Evolutionary conservation across 2,113 vertebrate genomes (phyloP), one percentile per base, ranked within the genome.

Genomic region (Boulengeromyrus knoepffleri): DNA sequence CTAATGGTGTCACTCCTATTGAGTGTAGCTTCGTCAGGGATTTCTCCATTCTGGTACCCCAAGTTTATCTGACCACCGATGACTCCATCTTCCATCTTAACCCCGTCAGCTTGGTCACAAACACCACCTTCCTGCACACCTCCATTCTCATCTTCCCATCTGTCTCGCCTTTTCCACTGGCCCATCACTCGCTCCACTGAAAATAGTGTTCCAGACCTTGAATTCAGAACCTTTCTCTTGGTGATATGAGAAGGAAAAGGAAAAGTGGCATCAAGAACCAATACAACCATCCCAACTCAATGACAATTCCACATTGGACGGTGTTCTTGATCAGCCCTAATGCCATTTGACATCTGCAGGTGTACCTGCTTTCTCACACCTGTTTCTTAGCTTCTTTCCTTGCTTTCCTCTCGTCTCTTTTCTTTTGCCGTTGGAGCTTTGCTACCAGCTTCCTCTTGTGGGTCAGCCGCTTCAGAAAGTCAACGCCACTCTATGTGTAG

Each of bases 371-470:
- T 31, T 50, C 19, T 77, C 45, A 31, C 50, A 96, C 95, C 93
- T 95, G 94, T 95, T 91, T 94, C 90, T 94, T 96, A 70, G 95
- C 95, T 66, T 94, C 93, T 90, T 96, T 96, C 93, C 93, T 95
- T 19, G 95, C 95, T 91, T 95, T 94, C 91, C 96, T 97, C 92
- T 96, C 95, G 0, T 93, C 93, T 88, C 94, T 95, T 89, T 94
- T 97, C 92, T 97, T 93, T 91, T 96, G 94, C 24, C 96, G 95
- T 91, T 95, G 96, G 93, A 96, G 95, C 93, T 97, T 98, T 91
- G 94, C 96, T 90, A 97, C 95, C 85, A 96, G 95, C 90, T 97
- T 97, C 92, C 96, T 97, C 93, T 99, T 99, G 90, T 96, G 97
- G 52, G 96, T 92, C 3, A 99, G 96, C 93, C 99, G 96, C 90